Percentiles rank a stretch among this genome's conserved stretches.
These are phyloP conservation scores for Muntiacus reevesi DNA, from an alignment of 2,113 vertebrate genomes.

Conservation along the genomic window DNA sequence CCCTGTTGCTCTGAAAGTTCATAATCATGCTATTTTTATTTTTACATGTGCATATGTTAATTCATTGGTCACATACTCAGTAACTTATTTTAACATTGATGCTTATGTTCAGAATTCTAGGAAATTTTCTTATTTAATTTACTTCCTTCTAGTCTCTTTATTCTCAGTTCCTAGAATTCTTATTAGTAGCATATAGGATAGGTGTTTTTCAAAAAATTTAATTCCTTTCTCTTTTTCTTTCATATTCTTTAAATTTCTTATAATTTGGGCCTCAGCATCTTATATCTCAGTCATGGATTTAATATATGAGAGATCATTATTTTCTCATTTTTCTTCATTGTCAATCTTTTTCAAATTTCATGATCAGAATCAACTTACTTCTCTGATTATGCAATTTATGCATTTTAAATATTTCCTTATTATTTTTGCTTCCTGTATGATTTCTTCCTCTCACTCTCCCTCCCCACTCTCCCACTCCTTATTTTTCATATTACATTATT, in stretches of 20 bases:
- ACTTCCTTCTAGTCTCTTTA: not conserved
- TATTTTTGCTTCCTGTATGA: not conserved
- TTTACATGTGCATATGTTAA: not conserved
- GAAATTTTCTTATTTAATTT: not conserved
- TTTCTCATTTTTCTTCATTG: not conserved
- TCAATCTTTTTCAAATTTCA: not conserved
- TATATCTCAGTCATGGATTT: not conserved
- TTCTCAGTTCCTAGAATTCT: not conserved
- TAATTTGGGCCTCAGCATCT: not conserved
- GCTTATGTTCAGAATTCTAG: not conserved
- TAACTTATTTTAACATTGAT: not conserved
- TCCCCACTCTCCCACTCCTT: not conserved
- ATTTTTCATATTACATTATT: not conserved
- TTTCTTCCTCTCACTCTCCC: fast-evolving
- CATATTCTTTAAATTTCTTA: not conserved
- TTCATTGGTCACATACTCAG: not conserved
- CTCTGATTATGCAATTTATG: not conserved
- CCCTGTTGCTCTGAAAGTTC: not conserved
- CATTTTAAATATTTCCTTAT: not conserved
- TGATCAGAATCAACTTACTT: not conserved
- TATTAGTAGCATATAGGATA: not conserved
- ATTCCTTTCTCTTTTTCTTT: not conserved
- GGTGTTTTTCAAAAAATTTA: not conserved
- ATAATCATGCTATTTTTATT: not conserved
- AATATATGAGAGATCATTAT: not conserved